Evolutionary conservation across 2,888 invertebrate genomes (phyloP).

Genomic region (Drosophila birchii): DNA sequence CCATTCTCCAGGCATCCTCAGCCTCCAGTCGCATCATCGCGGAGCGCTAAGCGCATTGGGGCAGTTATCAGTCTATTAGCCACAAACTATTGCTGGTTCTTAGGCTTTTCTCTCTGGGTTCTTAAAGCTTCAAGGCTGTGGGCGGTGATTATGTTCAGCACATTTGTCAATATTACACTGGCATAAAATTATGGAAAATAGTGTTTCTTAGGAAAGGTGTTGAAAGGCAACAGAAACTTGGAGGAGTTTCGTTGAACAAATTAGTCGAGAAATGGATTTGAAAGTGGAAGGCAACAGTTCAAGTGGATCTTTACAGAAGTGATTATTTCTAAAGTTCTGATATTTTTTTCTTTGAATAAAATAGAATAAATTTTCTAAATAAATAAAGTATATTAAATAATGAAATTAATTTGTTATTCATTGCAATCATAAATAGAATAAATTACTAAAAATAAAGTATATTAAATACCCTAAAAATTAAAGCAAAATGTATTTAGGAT

Average conservation of each 20-base stretch:
- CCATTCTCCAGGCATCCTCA: slow-evolving; percentile 5
- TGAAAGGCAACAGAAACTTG: background rate
- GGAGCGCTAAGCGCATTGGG: slow-evolving; percentile 66
- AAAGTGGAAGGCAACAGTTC: background rate
- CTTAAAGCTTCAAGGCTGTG: slow-evolving; percentile 18
- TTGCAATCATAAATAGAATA: no score
- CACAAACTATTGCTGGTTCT: slow-evolving; percentile 38
- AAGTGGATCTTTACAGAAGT: background rate
- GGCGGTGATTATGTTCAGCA: slow-evolving; percentile 19
- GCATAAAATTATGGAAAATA: background rate
- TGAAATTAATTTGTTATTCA: no score
- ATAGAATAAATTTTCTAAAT: background rate
- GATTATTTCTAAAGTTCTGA: background rate
- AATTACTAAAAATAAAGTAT: background rate
- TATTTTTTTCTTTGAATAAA: background rate
- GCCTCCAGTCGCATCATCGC: slow-evolving; percentile 13
- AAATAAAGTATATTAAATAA: background rate
- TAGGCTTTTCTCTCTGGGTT: slow-evolving; percentile 3
- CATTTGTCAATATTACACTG: slow-evolving; percentile 51
- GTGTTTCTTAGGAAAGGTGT: slow-evolving; percentile 1
- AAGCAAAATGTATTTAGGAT: rapidly evolving
- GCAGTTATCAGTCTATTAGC: slow-evolving; percentile 78
- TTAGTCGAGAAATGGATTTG: background rate
- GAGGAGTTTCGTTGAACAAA: background rate
- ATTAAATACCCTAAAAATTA: background rate